phyloP scores from a whole-genome alignment of 2,888 invertebrate genomes.

The Oscheius sp. region DNA sequence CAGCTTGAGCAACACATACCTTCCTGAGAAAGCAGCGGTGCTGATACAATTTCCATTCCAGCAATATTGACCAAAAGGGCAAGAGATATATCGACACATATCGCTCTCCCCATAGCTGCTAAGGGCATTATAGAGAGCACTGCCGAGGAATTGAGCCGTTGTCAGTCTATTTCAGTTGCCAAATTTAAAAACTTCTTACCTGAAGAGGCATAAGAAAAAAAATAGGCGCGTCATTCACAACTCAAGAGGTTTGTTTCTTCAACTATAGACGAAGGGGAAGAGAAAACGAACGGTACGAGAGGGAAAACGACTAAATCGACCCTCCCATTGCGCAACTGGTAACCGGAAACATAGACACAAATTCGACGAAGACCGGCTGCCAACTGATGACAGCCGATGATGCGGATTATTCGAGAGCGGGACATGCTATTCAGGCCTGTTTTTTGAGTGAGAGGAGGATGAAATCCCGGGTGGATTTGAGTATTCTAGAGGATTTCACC shows the following conservation, averaged over 20 bases:
- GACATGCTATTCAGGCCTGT: background rate
- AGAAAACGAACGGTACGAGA: conserved; percentile 15
- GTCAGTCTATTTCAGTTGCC: background rate
- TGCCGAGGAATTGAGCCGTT: conserved; percentile 56
- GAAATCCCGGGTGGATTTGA: no score
- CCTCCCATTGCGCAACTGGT: conserved; percentile 27
- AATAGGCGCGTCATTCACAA: no score
- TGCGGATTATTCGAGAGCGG: conserved; percentile 7
- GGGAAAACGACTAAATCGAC: conserved; percentile 2
- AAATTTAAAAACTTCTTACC: background rate
- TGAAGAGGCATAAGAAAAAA: background rate
- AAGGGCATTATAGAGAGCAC: conserved; percentile 62
- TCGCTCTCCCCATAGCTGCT: conserved; percentile 66
- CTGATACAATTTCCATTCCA: conserved; percentile 65
- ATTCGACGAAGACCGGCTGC: conserved; percentile 5
- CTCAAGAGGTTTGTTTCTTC: background rate
- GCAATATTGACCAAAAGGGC: conserved; percentile 68
- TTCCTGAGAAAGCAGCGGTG: conserved; percentile 17
- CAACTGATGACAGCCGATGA: conserved; percentile 1
- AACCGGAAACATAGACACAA: conserved; percentile 11
- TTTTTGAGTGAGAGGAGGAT: background rate
- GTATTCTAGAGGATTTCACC: no score
- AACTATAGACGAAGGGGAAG: background rate
- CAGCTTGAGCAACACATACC: background rate
- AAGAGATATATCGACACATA: conserved; percentile 66